Percentiles rank a stretch among this genome's conserved stretches.
These are phyloP conservation scores for Agrilus biguttatus DNA, from an alignment of 2,888 invertebrate genomes.

Conservation along the genomic window DNA sequence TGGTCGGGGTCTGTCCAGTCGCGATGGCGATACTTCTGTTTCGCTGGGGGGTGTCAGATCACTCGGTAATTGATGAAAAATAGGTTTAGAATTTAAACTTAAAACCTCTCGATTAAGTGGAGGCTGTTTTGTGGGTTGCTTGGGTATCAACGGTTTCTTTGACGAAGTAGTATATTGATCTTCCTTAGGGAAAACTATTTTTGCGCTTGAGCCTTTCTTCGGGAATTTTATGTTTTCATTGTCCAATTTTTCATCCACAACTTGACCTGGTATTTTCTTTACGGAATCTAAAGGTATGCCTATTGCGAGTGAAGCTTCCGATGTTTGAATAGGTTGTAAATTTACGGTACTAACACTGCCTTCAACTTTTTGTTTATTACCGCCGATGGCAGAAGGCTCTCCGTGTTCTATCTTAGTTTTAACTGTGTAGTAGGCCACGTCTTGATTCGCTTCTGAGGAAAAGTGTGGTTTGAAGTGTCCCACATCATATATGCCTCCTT, in stretches of 20 bases:
- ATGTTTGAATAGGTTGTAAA: constrained; percentile 26
- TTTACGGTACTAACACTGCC: constrained; percentile 22
- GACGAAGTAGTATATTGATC: constrained; percentile 12
- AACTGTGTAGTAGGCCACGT: constrained; percentile 7
- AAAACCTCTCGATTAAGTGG: constrained; percentile 22
- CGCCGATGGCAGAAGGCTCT: not conserved
- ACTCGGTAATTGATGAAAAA: constrained; percentile 31
- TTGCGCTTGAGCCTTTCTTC: constrained; percentile 17
- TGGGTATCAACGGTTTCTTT: constrained; percentile 10
- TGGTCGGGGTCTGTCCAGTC: constrained; percentile 26
- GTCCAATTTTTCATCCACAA: constrained; percentile 26
- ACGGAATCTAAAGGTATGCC: constrained; percentile 24
- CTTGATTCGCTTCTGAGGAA: constrained; percentile 2
- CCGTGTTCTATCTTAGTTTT: constrained; percentile 4
- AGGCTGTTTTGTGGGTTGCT: constrained; percentile 4
- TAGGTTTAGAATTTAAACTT: constrained; percentile 27
- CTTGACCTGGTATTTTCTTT: constrained; percentile 27
- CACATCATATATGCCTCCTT: too few relatives aligned
- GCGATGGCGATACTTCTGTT: constrained; percentile 15
- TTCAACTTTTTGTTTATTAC: constrained; percentile 6
- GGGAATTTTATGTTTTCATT: constrained; percentile 20
- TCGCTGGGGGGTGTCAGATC: constrained; percentile 34
- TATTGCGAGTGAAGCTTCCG: constrained; percentile 29
- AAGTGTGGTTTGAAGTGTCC: not conserved
- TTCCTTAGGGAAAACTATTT: constrained; percentile 27